A percentile compares a stretch with the other conserved stretches of the same genome.
Evolutionary conservation across 1,140 invertebrate species (phyloP).

Genomic region (Eurosta solidaginis): DNA sequence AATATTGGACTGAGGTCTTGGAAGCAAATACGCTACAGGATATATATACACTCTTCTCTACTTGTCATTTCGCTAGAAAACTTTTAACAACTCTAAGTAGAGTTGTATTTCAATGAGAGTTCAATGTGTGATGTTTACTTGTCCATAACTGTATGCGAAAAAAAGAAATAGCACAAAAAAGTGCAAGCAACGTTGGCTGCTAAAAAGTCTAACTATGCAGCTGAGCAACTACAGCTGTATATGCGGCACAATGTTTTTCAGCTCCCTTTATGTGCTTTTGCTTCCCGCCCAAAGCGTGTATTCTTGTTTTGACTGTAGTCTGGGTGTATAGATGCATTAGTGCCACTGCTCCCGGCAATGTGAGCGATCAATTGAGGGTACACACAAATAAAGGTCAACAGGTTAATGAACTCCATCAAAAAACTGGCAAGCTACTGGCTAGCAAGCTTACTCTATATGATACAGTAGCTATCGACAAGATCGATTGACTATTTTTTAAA

Average conservation of each 20-base stretch:
- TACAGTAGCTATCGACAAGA: background rate
- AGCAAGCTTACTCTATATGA: background rate
- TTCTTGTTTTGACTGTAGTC: no score
- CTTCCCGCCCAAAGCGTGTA: background rate
- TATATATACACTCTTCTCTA: no score
- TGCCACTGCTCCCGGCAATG: conserved; percentile 2
- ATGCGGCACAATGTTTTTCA: background rate
- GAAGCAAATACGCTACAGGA: no score
- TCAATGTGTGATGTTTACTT: no score
- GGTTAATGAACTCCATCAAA: conserved; percentile 49
- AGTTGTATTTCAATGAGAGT: no score
- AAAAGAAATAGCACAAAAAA: background rate
- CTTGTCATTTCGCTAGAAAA: no score
- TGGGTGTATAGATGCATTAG: background rate
- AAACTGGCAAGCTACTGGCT: background rate
- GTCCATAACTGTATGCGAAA: background rate
- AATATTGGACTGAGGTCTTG: no score
- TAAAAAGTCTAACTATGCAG: background rate
- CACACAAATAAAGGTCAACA: conserved; percentile 53
- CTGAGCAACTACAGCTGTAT: background rate
- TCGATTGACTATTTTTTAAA: no score
- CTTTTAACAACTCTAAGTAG: no score
- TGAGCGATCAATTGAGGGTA: conserved; percentile 21
- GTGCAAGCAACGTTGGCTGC: background rate
- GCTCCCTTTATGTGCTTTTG: background rate